Evolutionary conservation across 2,888 invertebrate species (phyloP), one percentile per base, ranked within the genome.

Genomic region (Meteorus cinctellus): DNA sequence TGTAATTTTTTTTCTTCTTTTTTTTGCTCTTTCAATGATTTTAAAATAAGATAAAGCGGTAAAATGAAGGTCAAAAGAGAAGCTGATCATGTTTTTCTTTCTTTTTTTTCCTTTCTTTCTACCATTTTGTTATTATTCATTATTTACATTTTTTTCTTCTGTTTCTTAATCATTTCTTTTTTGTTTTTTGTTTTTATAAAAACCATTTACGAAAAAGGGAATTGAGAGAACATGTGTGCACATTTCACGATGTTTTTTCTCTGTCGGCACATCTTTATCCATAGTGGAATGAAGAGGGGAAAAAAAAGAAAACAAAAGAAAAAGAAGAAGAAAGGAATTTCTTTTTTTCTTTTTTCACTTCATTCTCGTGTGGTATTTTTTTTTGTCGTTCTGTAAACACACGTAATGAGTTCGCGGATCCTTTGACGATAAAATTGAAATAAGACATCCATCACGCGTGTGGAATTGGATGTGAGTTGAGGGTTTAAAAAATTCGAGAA

Each of bases 251-350:
- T 70, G 36, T 70, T 70, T 34, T 60, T 60, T 12, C 41, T 12
- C 27, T 60, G 70, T 60, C 70, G 70, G 70, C 60, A 70, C 70
- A 41, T 70, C 70, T 70, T 70, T 70, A 70, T 70, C 41, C 70
- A 71, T 36, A 16, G 60, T 24, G 27, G 36, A 27, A 19, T 60
- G 29, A 59, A 69, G 31, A 27, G 60, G 24, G 27, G 60, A 41
- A 36, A 36, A 59, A 34, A 31, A n/a, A 41, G n/a, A 59, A 48
- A 73, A 36, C 16, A 36, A 67, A 55, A 29, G 10, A 36, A n/a
- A 24, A 67, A 74, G 31, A 60, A 55, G 14, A 45, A 60, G 24
- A 45, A 31, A 41, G 14, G 65, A 55, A 55, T 19, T 19, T 6
- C 2, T 2, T 19, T n/a, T n/a, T n/a, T 16, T 19, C n/a, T 4